Base-by-base conservation (phyloP, 1,140 invertebrate genomes). In the Calliphora vicina region DNA sequence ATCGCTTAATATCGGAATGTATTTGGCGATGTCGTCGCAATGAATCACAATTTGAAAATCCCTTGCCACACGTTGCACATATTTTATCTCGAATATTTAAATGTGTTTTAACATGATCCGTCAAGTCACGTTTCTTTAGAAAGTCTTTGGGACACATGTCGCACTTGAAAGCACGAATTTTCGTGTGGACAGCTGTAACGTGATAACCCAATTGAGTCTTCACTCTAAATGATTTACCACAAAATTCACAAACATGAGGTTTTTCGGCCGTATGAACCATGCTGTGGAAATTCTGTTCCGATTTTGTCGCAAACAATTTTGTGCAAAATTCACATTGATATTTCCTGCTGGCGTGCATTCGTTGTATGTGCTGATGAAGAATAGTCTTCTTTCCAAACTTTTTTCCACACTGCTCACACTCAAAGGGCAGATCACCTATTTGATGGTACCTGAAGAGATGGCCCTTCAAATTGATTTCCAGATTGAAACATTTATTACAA, bases 131-230 rank as follows among this genome's bases (percentile, higher is more conserved):
- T 20, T 87, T 87, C 15, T 86, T 89, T 1, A 85, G 8, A 42
- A 89, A 89, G 27, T 89, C 88, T 72, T 89, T 89, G 6, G 88
- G 87, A 17, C 88, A 89, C 87, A 89, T 88, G 8, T 84, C 86
- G 45, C 88, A 89, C 71, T 89, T 89, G 76, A 87, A 89, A 20
- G 88, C 87, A 61, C 88, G 76, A 1, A 88, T 83, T 26, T 87
- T 87, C 8, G 84, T 87, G 82, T 89, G 88, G 42, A 89, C 87
- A 10, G 87, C 88, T 0, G 85, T 87, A 0, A 86, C 84, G 83
- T 89, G 88, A 13, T 86, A 74, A 73, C 85, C 88, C 17, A 89
- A 35, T 27, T 89, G 88, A 5, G 87, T 86, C 80, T 83, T 84
- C 0, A 86, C 82, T n/a, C 87, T 82, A 26, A 89, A 89, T 0